Percentiles rank a stretch among this genome's conserved stretches.
Evolutionary conservation across 2,888 invertebrate genomes (phyloP).

Genomic region (Drosophila kambysellisi): DNA sequence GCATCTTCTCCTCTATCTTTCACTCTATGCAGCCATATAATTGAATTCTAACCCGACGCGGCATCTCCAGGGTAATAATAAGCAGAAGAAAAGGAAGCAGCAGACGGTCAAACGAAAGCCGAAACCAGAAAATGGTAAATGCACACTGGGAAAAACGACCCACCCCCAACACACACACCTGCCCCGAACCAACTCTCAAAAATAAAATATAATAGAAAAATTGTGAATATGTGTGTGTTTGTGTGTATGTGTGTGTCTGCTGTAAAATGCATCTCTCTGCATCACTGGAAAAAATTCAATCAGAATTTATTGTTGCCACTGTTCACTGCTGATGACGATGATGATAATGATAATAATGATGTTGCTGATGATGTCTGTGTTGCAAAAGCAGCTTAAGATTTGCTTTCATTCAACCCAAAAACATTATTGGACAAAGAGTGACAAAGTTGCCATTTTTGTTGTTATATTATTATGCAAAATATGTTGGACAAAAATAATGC

Average conservation of each 20-base stretch:
- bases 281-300: constrained; percentile 68
- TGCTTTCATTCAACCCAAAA: constrained; percentile 38
- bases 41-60: constrained; percentile 77
- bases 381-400: constrained; percentile 71
- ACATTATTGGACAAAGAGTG: constrained; percentile 34
- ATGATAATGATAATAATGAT: background rate
- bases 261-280: constrained; percentile 24
- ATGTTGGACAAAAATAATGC: constrained; percentile 4
- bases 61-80: constrained; percentile 74
- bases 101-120: constrained; percentile 39
- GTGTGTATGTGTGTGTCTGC: constrained; percentile 29
- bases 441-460: constrained; percentile 43
- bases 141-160: constrained; percentile 14
- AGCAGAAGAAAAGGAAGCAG: constrained; percentile 5
- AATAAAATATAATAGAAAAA: constrained; percentile 61
- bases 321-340: background rate
- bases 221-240: constrained; percentile 3
- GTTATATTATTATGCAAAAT: background rate
- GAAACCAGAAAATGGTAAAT: constrained; percentile 36
- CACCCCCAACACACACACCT: background rate
- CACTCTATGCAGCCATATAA: constrained; percentile 69
- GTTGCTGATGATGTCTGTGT: constrained; percentile 28
- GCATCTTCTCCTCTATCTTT: constrained; percentile 43
- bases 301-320: constrained; percentile 59
- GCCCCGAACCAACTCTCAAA: constrained; percentile 6